These are phyloP conservation scores for Nyctibius bracteatus DNA, from an alignment of 2,113 vertebrate species.

Conservation along the genomic window DNA sequence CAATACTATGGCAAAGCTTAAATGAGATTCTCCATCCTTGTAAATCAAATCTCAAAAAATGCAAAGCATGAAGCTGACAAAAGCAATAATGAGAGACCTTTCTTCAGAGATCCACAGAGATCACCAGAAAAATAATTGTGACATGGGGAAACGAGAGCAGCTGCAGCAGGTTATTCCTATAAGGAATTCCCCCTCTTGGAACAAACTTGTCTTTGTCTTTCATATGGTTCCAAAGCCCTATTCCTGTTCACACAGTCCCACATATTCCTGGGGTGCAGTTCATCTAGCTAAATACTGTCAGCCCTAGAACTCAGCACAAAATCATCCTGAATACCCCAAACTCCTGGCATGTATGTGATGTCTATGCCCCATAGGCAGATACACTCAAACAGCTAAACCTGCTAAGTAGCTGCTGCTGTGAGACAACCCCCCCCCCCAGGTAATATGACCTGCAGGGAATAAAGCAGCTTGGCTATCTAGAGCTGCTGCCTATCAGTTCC, in stretches of 20 bases:
- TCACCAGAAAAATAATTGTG: background rate
- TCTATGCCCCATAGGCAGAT: background rate
- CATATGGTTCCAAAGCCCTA: background rate
- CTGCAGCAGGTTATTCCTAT: background rate
- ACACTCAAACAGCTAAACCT: background rate
- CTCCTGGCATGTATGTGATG: background rate
- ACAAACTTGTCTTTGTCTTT: background rate
- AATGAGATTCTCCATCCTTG: background rate
- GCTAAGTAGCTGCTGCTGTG: background rate
- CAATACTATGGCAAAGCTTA: background rate
- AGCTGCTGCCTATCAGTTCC: background rate
- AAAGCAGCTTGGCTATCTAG: background rate
- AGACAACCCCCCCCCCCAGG: background rate
- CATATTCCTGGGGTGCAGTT: fast-evolving
- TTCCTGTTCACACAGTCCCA: background rate
- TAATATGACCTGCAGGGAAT: background rate
- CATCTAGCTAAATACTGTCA: background rate
- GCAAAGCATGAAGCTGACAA: background rate
- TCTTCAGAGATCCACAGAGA: background rate
- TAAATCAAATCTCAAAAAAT: background rate
- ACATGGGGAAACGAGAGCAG: fast-evolving
- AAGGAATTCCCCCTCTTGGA: background rate
- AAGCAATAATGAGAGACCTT: background rate
- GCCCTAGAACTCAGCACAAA: background rate
- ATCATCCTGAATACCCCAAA: background rate